These are phyloP conservation scores for Fissipunctia ypsillon DNA, from an alignment of 2,888 invertebrate species.

Conservation along the genomic window DNA sequence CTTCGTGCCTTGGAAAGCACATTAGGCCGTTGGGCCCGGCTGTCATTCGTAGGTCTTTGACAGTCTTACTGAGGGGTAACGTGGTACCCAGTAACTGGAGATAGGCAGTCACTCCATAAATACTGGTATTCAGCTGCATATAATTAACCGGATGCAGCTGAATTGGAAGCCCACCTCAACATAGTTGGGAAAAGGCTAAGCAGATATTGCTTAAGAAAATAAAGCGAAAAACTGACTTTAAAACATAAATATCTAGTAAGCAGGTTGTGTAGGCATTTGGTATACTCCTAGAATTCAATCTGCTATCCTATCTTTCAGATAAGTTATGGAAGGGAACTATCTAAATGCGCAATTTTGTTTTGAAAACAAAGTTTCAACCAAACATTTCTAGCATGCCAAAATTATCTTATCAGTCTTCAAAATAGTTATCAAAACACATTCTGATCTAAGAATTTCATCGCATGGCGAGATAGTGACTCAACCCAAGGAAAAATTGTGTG, in stretches of 20 bases:
- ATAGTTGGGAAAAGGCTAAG: too few relatives aligned
- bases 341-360: constrained; percentile 31
- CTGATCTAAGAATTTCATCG: constrained; percentile 28
- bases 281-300: background rate
- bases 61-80: too few relatives aligned
- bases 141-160: too few relatives aligned
- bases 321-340: background rate
- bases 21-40: too few relatives aligned
- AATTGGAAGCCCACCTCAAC: too few relatives aligned
- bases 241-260: background rate
- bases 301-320: background rate
- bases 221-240: background rate
- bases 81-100: too few relatives aligned
- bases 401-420: constrained; percentile 22
- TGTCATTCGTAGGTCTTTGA: too few relatives aligned
- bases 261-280: background rate
- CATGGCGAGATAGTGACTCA: constrained; percentile 14
- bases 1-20: too few relatives aligned
- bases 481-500: constrained; percentile 2
- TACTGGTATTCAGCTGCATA: too few relatives aligned
- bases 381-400: constrained; percentile 21
- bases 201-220: too few relatives aligned
- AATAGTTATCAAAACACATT: constrained; percentile 25
- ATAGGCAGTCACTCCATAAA: too few relatives aligned
- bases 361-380: constrained; percentile 24